phyloP scores from a whole-genome alignment of 2,113 vertebrate species.

The Apus apus region DNA sequence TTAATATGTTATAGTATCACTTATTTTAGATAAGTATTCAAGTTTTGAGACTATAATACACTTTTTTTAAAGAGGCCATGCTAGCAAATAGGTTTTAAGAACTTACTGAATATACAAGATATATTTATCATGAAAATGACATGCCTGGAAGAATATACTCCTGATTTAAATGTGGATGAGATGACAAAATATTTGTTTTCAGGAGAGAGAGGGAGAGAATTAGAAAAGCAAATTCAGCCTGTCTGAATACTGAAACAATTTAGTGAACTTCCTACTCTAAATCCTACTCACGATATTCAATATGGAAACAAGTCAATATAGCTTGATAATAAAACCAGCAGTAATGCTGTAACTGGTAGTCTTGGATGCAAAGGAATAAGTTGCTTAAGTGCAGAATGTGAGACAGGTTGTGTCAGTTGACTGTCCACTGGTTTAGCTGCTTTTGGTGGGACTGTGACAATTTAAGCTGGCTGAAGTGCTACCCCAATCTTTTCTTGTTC shows the following conservation, averaged over 20 bases:
- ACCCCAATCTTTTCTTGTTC: constrained; percentile 28
- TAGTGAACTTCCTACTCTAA: constrained; percentile 49
- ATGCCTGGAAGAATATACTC: background rate
- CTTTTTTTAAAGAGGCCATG: background rate
- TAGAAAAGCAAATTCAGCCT: constrained; percentile 47
- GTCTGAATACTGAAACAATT: constrained; percentile 38
- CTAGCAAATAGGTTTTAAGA: background rate
- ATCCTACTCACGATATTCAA: background rate
- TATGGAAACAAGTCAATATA: constrained; percentile 21
- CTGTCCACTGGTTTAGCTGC: background rate
- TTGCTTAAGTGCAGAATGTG: background rate
- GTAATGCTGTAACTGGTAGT: background rate
- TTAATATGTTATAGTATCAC: background rate
- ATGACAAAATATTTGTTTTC: constrained; percentile 3
- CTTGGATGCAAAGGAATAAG: background rate
- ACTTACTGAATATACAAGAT: background rate
- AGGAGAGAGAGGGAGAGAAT: background rate
- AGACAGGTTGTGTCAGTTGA: background rate
- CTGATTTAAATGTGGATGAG: background rate
- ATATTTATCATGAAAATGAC: background rate
- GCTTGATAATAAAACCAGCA: constrained; percentile 41
- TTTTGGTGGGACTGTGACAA: background rate
- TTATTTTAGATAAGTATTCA: background rate
- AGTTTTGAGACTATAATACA: background rate
- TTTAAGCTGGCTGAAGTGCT: background rate